Conservation (phyloP, 2,113 vertebrate species). For the Hydropotes inermis region DNA sequence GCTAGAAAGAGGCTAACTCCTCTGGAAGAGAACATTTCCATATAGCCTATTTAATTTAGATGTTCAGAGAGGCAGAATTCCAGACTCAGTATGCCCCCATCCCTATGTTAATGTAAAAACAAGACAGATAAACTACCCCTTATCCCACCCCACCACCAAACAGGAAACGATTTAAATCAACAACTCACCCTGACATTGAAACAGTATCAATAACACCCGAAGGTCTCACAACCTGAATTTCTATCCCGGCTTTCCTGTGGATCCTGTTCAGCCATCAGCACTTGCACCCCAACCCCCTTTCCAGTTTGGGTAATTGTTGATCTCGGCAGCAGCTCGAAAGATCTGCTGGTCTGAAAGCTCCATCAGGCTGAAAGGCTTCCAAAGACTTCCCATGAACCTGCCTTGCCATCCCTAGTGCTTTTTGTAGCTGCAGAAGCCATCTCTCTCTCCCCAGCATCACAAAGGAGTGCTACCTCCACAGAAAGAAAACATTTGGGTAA, state of each 20-base stretch:
- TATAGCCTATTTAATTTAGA: neutral
- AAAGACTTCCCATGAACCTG: constrained; percentile 61
- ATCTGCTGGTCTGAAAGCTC: constrained; percentile 59
- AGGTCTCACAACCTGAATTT: constrained; percentile 43
- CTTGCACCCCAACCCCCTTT: constrained; percentile 27
- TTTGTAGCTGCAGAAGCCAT: constrained; percentile 37
- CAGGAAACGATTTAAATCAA: constrained; percentile 8
- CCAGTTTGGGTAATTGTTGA: constrained; percentile 49
- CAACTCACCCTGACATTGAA: constrained; percentile 60
- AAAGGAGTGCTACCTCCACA: constrained; percentile 70
- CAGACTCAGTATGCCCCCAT: neutral
- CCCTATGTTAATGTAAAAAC: neutral
- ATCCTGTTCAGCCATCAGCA: constrained; percentile 9
- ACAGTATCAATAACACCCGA: constrained; percentile 19
- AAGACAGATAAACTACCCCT: neutral
- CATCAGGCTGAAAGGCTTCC: constrained; percentile 52
- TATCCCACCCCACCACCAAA: neutral
- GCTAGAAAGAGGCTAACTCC: neutral
- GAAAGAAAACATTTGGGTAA: constrained; percentile 68
- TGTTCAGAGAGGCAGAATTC: neutral
- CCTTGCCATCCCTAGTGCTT: constrained; percentile 38
- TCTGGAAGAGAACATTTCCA: constrained; percentile 4
- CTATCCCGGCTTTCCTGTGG: constrained; percentile 40
- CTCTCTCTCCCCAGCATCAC: constrained; percentile 42
- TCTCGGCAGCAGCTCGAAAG: constrained; percentile 35